Evolutionary conservation across 2,797 vertebrate genomes (phyloP).

Genomic region (Myotis myotis): DNA sequence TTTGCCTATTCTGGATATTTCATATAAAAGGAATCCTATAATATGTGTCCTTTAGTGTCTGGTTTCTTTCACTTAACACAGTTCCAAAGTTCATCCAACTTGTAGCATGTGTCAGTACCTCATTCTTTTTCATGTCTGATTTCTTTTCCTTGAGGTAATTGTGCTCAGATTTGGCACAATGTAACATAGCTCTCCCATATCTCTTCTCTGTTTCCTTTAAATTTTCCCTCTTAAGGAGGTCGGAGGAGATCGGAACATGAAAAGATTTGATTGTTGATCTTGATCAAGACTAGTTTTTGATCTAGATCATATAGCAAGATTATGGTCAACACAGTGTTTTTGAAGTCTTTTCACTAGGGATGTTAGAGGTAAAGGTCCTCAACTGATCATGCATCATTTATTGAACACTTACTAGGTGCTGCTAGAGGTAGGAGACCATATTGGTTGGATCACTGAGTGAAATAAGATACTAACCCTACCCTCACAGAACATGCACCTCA

Average conservation of each 20-base stretch:
- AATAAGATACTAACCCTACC: background rate
- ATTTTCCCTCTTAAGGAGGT: background rate
- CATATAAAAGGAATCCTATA: background rate
- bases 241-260: background rate
- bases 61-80: background rate
- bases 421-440: no score
- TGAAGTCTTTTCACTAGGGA: background rate
- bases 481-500: background rate
- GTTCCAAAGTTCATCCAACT: background rate
- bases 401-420: background rate
- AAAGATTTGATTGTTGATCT: background rate
- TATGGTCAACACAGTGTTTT: background rate
- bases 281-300: background rate
- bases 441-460: background rate
- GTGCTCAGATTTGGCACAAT: background rate
- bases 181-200: background rate
- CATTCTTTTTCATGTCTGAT: background rate
- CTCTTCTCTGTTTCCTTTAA: background rate
- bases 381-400: background rate
- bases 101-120: background rate
- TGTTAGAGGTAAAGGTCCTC: background rate
- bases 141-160: background rate
- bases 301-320: background rate
- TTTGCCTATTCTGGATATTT: conserved; percentile 12
- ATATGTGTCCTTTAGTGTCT: background rate